phyloP scores from a whole-genome alignment of 2,888 invertebrate genomes.

The Noctua comes region DNA sequence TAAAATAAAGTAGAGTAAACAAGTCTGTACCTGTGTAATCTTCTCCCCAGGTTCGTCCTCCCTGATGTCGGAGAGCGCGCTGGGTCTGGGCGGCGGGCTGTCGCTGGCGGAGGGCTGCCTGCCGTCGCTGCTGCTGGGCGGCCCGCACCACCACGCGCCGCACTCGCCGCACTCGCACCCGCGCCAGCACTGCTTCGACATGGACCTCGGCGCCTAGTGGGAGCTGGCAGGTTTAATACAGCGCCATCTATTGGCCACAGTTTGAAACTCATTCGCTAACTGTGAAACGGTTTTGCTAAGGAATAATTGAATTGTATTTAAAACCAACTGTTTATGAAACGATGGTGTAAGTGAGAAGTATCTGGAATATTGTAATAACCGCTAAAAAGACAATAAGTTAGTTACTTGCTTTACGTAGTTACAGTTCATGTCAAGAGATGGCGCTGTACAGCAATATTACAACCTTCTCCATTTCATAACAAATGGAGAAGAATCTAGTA shows the following conservation, averaged over 20 bases:
- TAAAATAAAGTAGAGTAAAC: too few relatives aligned
- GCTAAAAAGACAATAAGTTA: background rate
- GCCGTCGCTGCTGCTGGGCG: constrained; percentile 80
- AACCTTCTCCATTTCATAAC: background rate
- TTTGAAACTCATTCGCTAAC: background rate
- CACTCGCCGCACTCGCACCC: constrained; percentile 86
- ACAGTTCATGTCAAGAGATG: constrained; percentile 51
- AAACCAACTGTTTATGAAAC: background rate
- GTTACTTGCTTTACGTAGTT: constrained; percentile 9
- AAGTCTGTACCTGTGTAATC: background rate
- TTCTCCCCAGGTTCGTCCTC: constrained; percentile 74
- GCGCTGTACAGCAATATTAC: constrained; percentile 52
- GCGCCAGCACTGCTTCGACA: constrained; percentile 84
- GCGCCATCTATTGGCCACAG: constrained; percentile 37
- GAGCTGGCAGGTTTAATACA: background rate
- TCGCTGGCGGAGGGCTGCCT: constrained; percentile 77
- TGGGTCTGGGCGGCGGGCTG: constrained; percentile 73
- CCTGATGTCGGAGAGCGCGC: constrained; percentile 72
- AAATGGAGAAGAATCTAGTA: constrained; percentile 20
- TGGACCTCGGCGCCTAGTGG: constrained; percentile 83
- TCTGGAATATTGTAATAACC: background rate
- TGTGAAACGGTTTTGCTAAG: background rate
- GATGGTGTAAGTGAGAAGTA: background rate
- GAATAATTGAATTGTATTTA: background rate
- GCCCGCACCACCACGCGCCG: constrained; percentile 84